Base-by-base conservation (phyloP, 2,888 invertebrate species). In the Athripsodes cinereus region DNA sequence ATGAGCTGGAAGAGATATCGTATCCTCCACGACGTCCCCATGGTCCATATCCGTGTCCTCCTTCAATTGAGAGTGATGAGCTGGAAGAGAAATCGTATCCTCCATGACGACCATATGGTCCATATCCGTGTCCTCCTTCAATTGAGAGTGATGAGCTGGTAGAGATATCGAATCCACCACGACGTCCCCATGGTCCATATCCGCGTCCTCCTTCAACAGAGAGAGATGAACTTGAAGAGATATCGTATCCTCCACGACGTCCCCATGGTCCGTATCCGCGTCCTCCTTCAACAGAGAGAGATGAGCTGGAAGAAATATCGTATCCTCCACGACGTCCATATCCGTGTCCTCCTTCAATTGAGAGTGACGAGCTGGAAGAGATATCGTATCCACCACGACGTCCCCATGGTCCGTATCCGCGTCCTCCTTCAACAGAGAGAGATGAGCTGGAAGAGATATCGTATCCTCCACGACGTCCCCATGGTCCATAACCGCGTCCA, bases 281-380 rank as follows among this genome's bases (percentile, higher is more conserved):
- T 18, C 55, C 49, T 19, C 55, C 31, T 55, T 55, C 55, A 35
- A 48, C 34, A 3, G 55, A 55, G 13, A 55, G 48, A 5, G 44
- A 53, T 18, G n/a, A 2, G 11, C 20, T 18, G 19, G 34, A 44
- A 19, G 22, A 22, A 13, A 34, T 16, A 35, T 11, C 19, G 21
- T 20, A 19, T 20, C 47, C 20, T 48, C 48, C 11, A 19, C 48
- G 20, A 20, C 46, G 19, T 50, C 44, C 22, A 22, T 22, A 21
- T 16, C 54, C 26, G 5, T 22, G 19, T 18, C 55, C 55, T 21
- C 55, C 31, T 55, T 55, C 55, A 19, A 48, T 22, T 5, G 55
- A 55, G n/a, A 53, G 46, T n/a, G 22, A 31, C 2, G 18, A 11
- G 19, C 55, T 19, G n/a, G 35, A 26, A 31, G 19, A 19, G 6